phyloP scores from a whole-genome alignment of 2,888 invertebrate species.

The Punctoribates punctum region DNA sequence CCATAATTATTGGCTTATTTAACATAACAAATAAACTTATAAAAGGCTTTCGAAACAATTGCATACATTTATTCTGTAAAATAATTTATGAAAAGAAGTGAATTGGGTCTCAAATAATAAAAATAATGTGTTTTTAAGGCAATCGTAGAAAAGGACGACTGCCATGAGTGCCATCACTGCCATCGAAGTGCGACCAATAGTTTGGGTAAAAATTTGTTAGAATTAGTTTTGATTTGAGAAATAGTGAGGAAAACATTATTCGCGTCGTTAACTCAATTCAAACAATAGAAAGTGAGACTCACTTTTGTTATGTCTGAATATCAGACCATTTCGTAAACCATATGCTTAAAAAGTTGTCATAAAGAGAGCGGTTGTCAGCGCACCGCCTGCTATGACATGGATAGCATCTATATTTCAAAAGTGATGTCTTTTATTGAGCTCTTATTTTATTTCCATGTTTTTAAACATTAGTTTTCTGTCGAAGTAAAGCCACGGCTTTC shows the following conservation, averaged over 20 bases:
- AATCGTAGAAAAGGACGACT: too few species aligned
- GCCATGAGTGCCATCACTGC: too few species aligned
- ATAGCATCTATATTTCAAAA: slow-evolving; percentile 4
- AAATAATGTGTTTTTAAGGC: too few species aligned
- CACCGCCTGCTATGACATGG: background rate
- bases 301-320: background rate
- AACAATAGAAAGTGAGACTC: background rate
- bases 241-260: background rate
- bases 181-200: too few species aligned
- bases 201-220: background rate
- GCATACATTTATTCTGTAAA: too few species aligned
- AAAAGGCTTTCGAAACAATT: too few species aligned
- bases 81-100: background rate
- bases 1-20: too few species aligned
- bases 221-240: background rate
- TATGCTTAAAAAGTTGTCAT: slow-evolving; percentile 13
- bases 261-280: background rate
- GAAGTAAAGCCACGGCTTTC: background rate
- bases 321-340: slow-evolving; percentile 2
- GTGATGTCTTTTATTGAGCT: slow-evolving; percentile 20
- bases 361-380: background rate
- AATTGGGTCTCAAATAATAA: too few species aligned
- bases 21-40: too few species aligned
- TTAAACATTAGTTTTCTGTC: background rate
- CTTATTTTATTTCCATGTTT: slow-evolving; percentile 11